Evolutionary conservation across 2,888 invertebrate genomes (phyloP), one percentile per base, ranked within the genome.

Genomic region (Sycophila texana): DNA sequence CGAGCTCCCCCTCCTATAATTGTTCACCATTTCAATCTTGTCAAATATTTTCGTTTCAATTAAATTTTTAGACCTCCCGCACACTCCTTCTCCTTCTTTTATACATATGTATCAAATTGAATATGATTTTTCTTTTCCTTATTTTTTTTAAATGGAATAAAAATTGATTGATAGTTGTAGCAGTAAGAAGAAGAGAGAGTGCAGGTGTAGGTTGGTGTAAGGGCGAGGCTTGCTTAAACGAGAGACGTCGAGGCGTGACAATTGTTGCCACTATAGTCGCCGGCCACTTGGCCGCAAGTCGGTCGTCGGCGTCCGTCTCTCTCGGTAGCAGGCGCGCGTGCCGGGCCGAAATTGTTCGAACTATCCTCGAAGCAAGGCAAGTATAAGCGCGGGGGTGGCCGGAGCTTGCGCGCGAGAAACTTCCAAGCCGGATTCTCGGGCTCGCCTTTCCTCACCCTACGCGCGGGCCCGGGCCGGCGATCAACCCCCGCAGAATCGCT

Each of bases 301-400:
- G 83, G 76, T 83, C 80, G 76, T 83, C 80, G 80, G 75, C 84
- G 83, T 84, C 84, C 81, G 86, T 88, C 86, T 87, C 87, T 82
- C 80, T 78, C 75, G 74, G 76, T 65, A 22, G 51, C 77, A 78
- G 16, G 22, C 51, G 76, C 81, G 79, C 81, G 81, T 81, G 81
- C 83, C 82, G 84, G 83, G 83, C 79, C 86, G 83, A 86, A 83
- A 85, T 85, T 85, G 85, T 85, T 85, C 85, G 80, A 84, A 84
- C 85, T 82, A 84, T 83, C 84, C 85, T 86, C 83, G 85, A 84
- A 85, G 63, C 63, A n/a, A 30, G 60, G 86, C 86, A 86, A 88
- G 87, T 88, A 87, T 53, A 60, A 20, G n/a, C 58, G 30, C 61
- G 39, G 39, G 39, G 39, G 39, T 39, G 39, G 39, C 39, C 39